Conservation (phyloP, 2,888 invertebrate genomes). For the Tortrix viridana region DNA sequence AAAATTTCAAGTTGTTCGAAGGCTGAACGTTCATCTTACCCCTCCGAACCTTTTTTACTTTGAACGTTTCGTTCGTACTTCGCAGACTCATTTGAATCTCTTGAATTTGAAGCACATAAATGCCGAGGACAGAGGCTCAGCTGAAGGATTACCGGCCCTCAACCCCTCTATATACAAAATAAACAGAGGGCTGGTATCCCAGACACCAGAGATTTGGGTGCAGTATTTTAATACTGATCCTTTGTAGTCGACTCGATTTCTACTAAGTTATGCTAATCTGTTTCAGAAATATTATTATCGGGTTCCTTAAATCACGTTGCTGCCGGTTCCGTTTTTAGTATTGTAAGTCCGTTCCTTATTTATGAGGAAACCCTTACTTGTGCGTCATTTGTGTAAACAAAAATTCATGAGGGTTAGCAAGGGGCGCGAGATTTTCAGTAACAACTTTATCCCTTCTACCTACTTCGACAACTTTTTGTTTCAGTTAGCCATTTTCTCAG, state of each 20-base stretch:
- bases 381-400: slow-evolving; percentile 48
- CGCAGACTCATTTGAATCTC: slow-evolving; percentile 21
- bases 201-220: slow-evolving; percentile 52
- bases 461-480: too few relatives aligned
- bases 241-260: slow-evolving; percentile 43
- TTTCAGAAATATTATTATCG: slow-evolving; percentile 55
- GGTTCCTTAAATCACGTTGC: slow-evolving; percentile 32
- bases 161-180: slow-evolving; percentile 32
- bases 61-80: slow-evolving; percentile 7
- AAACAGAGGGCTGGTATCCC: slow-evolving; percentile 24
- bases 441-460: too few relatives aligned
- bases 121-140: slow-evolving; percentile 4
- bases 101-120: slow-evolving; percentile 26
- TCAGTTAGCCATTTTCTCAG: too few relatives aligned
- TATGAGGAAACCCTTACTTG: slow-evolving; percentile 52
- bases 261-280: slow-evolving; percentile 64
- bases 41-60: slow-evolving; percentile 1
- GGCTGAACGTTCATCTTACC: background rate
- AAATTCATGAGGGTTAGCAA: slow-evolving; percentile 16
- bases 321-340: slow-evolving; percentile 46
- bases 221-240: slow-evolving; percentile 64
- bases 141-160: slow-evolving; percentile 22
- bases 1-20: background rate
- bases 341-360: slow-evolving; percentile 55
- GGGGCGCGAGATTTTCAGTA: background rate